phyloP scores from a whole-genome alignment of 2,888 invertebrate genomes.

The Nectonema munidae region DNA sequence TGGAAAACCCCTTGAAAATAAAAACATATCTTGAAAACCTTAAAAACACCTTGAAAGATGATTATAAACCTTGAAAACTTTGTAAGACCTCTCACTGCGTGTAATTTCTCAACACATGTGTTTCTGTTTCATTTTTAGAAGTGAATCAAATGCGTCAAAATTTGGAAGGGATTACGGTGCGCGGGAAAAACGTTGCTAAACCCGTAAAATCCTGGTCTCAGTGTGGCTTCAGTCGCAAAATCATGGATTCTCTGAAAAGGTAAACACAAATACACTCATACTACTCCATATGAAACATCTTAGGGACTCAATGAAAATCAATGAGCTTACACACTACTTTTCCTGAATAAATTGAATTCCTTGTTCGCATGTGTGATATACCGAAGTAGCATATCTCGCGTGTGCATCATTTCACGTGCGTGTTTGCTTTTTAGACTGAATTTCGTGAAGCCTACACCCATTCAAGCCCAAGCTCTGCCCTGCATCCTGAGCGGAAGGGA shows the following conservation, averaged over 20 bases:
- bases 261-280: conserved; percentile 18
- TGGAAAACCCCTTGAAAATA: no score
- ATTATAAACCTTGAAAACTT: no score
- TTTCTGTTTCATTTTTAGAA: conserved; percentile 20
- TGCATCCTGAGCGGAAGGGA: conserved; percentile 68
- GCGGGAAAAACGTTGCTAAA: conserved; percentile 80
- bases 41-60: no score
- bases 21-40: no score
- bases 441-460: conserved; percentile 89
- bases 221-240: conserved; percentile 76
- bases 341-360: conserved; percentile 1
- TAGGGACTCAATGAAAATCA: no score
- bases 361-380: background rate
- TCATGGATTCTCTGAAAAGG: conserved; percentile 59
- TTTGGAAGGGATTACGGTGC: conserved; percentile 68
- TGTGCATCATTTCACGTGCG: background rate
- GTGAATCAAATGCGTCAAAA: conserved; percentile 30
- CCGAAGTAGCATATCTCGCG: background rate
- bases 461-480: conserved; percentile 73
- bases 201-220: conserved; percentile 83
- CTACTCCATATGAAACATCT: conserved; percentile 1
- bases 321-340: no score
- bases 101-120: no score
- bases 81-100: no score
- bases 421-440: conserved; percentile 23